Evolutionary conservation across 2,113 vertebrate genomes (phyloP).

Genomic region (Rafetus swinhoei): DNA sequence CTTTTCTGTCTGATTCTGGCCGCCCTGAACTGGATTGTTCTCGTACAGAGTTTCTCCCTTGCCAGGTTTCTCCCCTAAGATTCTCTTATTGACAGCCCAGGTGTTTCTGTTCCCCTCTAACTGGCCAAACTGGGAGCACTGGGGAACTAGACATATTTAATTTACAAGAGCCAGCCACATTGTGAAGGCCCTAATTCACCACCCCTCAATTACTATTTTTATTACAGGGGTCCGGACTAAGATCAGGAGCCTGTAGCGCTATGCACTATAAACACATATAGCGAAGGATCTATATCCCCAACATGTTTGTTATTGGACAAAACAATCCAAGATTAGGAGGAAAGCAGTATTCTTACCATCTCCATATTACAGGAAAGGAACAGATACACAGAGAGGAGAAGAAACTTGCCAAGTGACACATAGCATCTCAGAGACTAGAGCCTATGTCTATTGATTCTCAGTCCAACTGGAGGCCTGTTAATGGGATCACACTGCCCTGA

Average conservation of each 20-base stretch:
- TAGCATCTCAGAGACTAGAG: not conserved
- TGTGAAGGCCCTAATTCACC: conserved; percentile 26
- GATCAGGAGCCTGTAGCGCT: not conserved
- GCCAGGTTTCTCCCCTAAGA: not conserved
- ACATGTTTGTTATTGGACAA: not conserved
- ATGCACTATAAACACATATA: not conserved
- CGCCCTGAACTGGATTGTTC: not conserved
- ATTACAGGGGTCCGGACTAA: not conserved
- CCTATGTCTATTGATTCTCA: not conserved
- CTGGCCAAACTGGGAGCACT: not conserved
- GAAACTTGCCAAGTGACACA: not conserved
- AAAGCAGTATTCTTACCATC: not conserved
- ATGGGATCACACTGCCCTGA: not conserved
- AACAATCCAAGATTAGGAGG: accelerated
- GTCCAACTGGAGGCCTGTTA: not conserved
- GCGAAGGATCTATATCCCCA: not conserved
- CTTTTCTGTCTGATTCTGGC: not conserved
- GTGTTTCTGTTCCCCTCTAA: not conserved
- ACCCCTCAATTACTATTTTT: conserved; percentile 45
- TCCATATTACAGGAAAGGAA: not conserved
- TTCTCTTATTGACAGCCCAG: not conserved
- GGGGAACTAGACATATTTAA: not conserved
- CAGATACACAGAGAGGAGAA: not conserved
- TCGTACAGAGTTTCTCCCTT: not conserved
- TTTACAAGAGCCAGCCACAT: not conserved